Evolutionary conservation across 2,888 invertebrate genomes (phyloP), one percentile per base, ranked within the genome.

Genomic region (Celastrina argiolus): DNA sequence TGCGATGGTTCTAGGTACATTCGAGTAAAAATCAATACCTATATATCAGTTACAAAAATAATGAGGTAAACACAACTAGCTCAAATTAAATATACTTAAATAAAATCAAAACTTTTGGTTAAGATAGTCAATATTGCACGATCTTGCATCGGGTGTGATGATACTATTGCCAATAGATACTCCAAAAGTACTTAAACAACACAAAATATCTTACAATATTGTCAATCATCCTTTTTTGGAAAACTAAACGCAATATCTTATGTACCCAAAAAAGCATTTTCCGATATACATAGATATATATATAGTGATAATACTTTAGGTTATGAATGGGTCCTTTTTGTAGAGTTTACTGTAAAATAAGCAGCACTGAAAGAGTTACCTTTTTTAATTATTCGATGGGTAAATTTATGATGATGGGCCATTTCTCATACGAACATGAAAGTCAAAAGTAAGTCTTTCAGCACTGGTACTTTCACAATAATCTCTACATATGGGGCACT

Each of bases 111-210:
- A 3, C 7, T 45, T 51, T n/a, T 31, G 56, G 31, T 31, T 18
- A n/a, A 58, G 58, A 28, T 31, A 7, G 58, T 58, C 58, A 58
- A 58, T 58, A 58, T 58, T 58, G 58, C 58, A 58, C 28, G 58
- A 58, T 58, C n/a, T 16, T 31, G n/a, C 10, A 58, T 8, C n/a
- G n/a, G 10, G 12, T 58, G 58, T 58, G 58, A 58, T 58, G 58
- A 56, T n/a, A 45, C 18, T 51, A 51, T 51, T 51, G 51, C 22
- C 14, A 51, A 51, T 14, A 22, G 51, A 22, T 51, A 51, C 51
- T 22, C 36, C 51, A 12, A 51, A 12, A 51, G 51, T 51, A 51
- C 51, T 22, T 12, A 12, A 16, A 58, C n/a, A 41, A 12, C 41
- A 41, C n/a, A 31, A 31, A 26, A 12, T 26, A 58, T 58, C 58